Evolutionary conservation across 2,888 invertebrate species (phyloP), one percentile per base, ranked within the genome.

Genomic region (Smittia aterrima): DNA sequence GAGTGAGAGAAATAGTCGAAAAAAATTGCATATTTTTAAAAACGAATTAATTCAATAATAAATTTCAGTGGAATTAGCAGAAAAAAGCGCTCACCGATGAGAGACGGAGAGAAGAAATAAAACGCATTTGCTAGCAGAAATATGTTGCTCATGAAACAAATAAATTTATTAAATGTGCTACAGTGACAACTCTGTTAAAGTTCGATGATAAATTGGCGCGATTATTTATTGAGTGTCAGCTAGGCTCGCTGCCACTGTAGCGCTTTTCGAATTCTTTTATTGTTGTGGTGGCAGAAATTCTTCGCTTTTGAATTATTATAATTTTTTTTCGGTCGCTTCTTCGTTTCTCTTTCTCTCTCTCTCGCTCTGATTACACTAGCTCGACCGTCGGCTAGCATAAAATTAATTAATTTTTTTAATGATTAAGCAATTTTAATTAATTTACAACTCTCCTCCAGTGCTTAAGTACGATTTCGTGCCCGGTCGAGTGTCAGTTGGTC

Each of bases 91-190:
- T 18, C 47, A 38, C 27, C 7, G 53, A 38, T 32, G 32, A 68
- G 24, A 27, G n/a, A n/a, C 25, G 41, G 16, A 22, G 68, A n/a
- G 25, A 70, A 70, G 70, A 70, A 70, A 70, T 70, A 70, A 70
- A 70, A 70, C 47, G 70, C 70, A 70, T 70, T 70, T 70, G 70
- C 53, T 70, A 70, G 70, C 70, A 70, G 53, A 54, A 70, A 70
- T 70, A 70, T 70, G 70, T 70, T 70, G 53, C 53, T 24, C 41
- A 18, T 54, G 27, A 22, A 20, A 27, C 22, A 27, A 54, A 70
- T 47, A 47, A n/a, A n/a, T 47, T 47, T n/a, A 47, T 47, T 47
- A 70, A 54, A 41, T 54, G 70, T 41, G 47, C 18, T 67, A 40
- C 67, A 41, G 67, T 67, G 67, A 67, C 67, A 67, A 47, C 67